Percentiles rank a stretch among this genome's conserved stretches.
Conservation (phyloP, 2,113 vertebrate species). For the Burhinus oedicnemus region DNA sequence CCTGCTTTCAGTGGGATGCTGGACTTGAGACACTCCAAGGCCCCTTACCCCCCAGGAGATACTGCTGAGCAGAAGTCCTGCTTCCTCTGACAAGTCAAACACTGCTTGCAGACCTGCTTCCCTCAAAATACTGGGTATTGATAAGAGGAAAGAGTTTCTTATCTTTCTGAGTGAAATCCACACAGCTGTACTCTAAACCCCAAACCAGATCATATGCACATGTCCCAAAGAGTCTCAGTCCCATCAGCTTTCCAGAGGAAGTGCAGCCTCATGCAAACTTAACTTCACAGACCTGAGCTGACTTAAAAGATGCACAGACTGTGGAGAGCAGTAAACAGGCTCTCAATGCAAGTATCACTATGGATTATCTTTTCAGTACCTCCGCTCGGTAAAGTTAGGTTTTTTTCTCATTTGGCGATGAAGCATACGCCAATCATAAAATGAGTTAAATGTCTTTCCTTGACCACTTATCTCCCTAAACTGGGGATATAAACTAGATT, state of each 20-base stretch:
- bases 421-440: background rate
- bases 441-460: background rate
- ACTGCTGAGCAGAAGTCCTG: background rate
- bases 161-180: background rate
- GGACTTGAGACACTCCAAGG: background rate
- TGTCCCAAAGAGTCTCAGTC: background rate
- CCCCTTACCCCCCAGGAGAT: rapidly evolving
- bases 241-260: background rate
- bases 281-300: background rate
- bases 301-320: background rate
- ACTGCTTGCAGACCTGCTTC: background rate
- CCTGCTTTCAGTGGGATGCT: background rate
- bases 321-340: background rate
- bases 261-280: rapidly evolving
- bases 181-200: background rate
- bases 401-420: background rate
- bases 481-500: background rate
- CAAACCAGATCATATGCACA: background rate
- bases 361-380: background rate
- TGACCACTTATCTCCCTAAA: background rate
- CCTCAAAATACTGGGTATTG: background rate
- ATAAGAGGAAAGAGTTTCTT: background rate
- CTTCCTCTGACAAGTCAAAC: background rate
- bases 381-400: background rate
- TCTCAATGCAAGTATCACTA: background rate